Conservation (phyloP, 2,888 invertebrate genomes). For the Calameuta idolon region DNA sequence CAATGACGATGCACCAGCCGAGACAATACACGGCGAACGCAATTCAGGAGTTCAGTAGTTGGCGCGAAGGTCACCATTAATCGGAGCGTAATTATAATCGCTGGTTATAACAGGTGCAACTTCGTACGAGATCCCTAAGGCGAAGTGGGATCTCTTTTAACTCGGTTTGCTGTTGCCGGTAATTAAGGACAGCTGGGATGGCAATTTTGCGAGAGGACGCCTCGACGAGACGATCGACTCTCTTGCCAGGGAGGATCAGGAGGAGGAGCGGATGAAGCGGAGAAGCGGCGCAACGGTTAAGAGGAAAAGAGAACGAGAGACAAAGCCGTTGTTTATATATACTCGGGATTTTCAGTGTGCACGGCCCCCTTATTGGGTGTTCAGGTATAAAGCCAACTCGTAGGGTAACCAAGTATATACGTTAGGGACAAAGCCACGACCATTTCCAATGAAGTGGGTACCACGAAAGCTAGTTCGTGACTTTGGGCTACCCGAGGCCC, state of each 20-base stretch:
- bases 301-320: background rate
- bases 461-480: too few species aligned
- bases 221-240: too few species aligned
- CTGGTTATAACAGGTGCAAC: background rate
- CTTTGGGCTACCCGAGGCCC: slow-evolving; percentile 3
- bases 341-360: too few species aligned
- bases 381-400: too few species aligned
- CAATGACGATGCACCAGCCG: too few species aligned
- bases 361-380: too few species aligned
- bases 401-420: too few species aligned
- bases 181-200: background rate
- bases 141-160: background rate
- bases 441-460: too few species aligned
- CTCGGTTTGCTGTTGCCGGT: background rate
- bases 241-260: background rate
- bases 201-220: background rate
- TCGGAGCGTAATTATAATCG: slow-evolving; percentile 31
- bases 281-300: background rate
- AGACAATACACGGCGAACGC: too few species aligned
- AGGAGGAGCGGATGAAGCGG: background rate
- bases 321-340: background rate
- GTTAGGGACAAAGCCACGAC: too few species aligned
- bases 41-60: too few species aligned
- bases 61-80: slow-evolving; percentile 52
- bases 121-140: background rate